These are phyloP conservation scores for Cyphomyrmex costatus DNA, from an alignment of 1,140 invertebrate species.

Conservation along the genomic window DNA sequence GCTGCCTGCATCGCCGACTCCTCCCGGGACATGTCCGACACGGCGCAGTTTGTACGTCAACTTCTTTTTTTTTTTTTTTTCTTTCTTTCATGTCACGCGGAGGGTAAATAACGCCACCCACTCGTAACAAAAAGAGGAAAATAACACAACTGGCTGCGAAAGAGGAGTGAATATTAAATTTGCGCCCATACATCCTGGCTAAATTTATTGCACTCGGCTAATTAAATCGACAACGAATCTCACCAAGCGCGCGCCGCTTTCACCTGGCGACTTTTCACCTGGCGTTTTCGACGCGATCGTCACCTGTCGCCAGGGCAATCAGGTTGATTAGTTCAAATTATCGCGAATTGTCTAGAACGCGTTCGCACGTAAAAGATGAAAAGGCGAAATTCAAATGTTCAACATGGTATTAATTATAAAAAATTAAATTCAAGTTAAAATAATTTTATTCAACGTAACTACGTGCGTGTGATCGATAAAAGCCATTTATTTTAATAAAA, in stretches of 20 bases:
- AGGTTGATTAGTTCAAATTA: constrained; percentile 13
- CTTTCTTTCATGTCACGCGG: constrained; percentile 17
- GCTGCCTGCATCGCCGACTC: constrained; percentile 28
- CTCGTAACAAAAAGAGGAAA: constrained; percentile 21
- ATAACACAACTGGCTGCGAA: constrained; percentile 39
- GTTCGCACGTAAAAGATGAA: neutral
- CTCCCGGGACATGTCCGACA: constrained; percentile 55
- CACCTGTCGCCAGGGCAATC: neutral
- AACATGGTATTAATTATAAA: neutral
- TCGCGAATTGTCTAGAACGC: neutral
- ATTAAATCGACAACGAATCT: constrained; percentile 47
- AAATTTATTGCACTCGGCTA: constrained; percentile 40
- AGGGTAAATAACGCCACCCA: constrained; percentile 65
- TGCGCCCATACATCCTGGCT: constrained; percentile 10
- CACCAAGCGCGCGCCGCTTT: neutral
- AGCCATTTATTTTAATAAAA: neutral
- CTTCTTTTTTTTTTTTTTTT: constrained; percentile 33
- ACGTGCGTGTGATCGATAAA: neutral
- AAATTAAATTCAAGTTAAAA: neutral
- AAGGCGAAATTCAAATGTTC: neutral
- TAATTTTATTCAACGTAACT: neutral
- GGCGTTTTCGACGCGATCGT: neutral
- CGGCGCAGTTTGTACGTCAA: constrained; percentile 63
- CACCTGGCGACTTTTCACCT: neutral
- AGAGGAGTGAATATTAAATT: constrained; percentile 51